Percentiles rank a stretch among this genome's conserved stretches.
phyloP scores from a whole-genome alignment of 2,113 vertebrate genomes.

The Balaenoptera acutorostrata region DNA sequence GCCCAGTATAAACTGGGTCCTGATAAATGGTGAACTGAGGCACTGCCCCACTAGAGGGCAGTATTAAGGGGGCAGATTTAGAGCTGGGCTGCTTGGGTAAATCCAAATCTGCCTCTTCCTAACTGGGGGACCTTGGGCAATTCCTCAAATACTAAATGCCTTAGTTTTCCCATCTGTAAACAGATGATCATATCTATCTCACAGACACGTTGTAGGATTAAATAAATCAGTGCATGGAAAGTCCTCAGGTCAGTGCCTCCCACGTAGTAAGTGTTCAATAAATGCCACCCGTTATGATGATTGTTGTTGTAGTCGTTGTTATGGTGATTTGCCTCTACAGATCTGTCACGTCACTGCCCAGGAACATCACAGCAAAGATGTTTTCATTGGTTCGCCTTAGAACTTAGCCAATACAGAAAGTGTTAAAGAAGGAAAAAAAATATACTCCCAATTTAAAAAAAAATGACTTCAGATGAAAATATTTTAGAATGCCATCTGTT shows the following conservation, averaged over 20 bases:
- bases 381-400: not conserved
- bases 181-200: not conserved
- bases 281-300: too few species aligned
- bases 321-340: not conserved
- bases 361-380: not conserved
- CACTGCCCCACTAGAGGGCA: not conserved
- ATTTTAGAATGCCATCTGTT: conserved; percentile 7
- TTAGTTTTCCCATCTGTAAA: not conserved
- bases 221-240: not conserved
- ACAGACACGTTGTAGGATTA: not conserved
- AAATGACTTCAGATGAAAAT: conserved; percentile 7
- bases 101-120: not conserved
- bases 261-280: too few species aligned
- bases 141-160: not conserved
- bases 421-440: not conserved
- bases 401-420: not conserved
- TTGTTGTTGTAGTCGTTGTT: rapidly evolving
- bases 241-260: not conserved
- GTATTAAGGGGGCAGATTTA: not conserved
- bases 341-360: not conserved
- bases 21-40: not conserved
- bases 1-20: rapidly evolving
- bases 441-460: not conserved
- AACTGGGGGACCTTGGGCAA: not conserved
- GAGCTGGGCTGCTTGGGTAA: not conserved